Conservation (phyloP, 2,797 vertebrate species). For the Microctenopoma stevenorrisi region DNA sequence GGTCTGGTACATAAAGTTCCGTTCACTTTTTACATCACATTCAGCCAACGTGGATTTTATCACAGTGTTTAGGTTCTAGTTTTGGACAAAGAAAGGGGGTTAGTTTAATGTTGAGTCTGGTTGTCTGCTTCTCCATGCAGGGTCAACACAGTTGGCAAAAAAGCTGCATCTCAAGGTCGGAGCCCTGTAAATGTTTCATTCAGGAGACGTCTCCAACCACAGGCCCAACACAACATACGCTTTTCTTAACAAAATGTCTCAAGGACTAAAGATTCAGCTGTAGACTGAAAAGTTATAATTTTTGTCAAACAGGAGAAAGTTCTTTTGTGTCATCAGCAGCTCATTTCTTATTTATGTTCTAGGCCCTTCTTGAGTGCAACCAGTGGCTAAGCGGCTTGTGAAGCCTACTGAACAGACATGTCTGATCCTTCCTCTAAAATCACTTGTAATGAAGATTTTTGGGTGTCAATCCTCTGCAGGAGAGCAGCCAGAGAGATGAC, state of each 20-base stretch:
- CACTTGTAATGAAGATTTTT: conserved; percentile 67
- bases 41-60: conserved; percentile 9
- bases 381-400: conserved; percentile 63
- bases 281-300: conserved; percentile 23
- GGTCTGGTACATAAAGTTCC: not conserved
- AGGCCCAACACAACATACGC: conserved; percentile 39
- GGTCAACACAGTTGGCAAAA: conserved; percentile 33
- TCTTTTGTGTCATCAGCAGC: conserved; percentile 21
- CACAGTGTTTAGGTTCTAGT: not conserved
- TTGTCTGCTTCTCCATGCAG: conserved; percentile 30
- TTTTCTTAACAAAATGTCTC: conserved; percentile 50
- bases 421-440: conserved; percentile 54
- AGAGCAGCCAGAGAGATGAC: conserved; percentile 45
- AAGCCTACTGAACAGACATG: conserved; percentile 54
- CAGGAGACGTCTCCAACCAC: conserved; percentile 33
- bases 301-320: conserved; percentile 30
- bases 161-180: conserved; percentile 46
- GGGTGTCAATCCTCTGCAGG: conserved; percentile 41
- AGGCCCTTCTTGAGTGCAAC: conserved; percentile 58
- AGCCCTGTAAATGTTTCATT: conserved; percentile 58
- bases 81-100: conserved; percentile 5
- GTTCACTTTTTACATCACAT: conserved; percentile 8
- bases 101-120: conserved; percentile 22
- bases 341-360: conserved; percentile 60
- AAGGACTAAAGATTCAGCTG: conserved; percentile 31